These are phyloP conservation scores for Otocyon megalotis DNA, from an alignment of 2,113 vertebrate genomes.

Conservation along the genomic window DNA sequence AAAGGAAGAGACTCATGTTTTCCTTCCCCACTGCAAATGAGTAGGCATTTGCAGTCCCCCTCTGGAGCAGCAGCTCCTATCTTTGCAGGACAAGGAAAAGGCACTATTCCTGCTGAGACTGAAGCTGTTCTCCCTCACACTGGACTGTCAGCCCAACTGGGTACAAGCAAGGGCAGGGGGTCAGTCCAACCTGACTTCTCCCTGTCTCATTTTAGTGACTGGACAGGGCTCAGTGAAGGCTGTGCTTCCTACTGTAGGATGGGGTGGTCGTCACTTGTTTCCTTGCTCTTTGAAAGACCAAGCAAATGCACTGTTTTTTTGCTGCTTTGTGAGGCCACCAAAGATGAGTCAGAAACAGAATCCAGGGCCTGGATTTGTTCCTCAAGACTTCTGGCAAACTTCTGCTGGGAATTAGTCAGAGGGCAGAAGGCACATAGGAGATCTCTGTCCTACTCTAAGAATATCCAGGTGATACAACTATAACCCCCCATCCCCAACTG, in stretches of 20 bases:
- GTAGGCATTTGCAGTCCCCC: not conserved
- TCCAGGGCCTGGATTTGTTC: not conserved
- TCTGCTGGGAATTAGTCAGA: not conserved
- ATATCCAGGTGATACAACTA: not conserved
- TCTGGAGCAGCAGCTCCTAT: not conserved
- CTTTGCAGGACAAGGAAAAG: not conserved
- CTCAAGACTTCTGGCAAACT: not conserved
- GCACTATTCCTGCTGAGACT: not conserved
- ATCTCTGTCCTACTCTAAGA: not conserved
- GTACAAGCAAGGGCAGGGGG: not conserved
- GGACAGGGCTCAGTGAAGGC: not conserved
- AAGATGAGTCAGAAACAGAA: slow-evolving; percentile 30
- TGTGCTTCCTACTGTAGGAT: slow-evolving; percentile 46
- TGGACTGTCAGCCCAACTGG: not conserved
- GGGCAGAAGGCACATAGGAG: not conserved
- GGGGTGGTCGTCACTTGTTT: not conserved
- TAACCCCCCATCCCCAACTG: not conserved
- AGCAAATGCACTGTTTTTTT: slow-evolving; percentile 33
- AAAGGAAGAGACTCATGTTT: not conserved
- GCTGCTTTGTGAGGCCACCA: slow-evolving; percentile 42
- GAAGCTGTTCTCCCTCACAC: not conserved
- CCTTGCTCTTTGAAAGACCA: slow-evolving; percentile 8
- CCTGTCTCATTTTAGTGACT: not conserved
- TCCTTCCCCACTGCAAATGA: not conserved
- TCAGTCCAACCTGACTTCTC: not conserved